Evolutionary conservation across 2,888 invertebrate species (phyloP).

Genomic region (Prosopocoilus inquinatus): DNA sequence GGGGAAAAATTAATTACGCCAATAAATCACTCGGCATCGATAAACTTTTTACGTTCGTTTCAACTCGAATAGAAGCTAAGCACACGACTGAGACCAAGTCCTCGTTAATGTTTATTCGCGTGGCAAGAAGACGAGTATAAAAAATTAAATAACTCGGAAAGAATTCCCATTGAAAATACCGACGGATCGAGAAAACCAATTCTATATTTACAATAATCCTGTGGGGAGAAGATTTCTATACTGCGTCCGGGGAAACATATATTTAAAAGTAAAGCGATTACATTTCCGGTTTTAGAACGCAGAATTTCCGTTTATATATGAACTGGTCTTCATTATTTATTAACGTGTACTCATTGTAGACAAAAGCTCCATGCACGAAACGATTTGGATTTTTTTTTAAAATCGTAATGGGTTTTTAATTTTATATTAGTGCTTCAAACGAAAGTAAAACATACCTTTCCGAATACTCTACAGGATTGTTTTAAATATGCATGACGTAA

Average conservation of each 20-base stretch:
- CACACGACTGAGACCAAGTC: no score
- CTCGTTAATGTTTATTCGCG: no score
- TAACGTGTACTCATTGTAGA: no score
- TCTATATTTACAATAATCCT: conserved; percentile 2
- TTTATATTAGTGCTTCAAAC: no score
- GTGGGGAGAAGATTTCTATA: not conserved
- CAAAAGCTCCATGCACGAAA: no score
- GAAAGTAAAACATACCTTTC: no score
- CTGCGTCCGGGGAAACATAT: not conserved
- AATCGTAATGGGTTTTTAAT: no score
- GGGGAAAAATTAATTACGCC: not conserved
- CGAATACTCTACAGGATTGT: no score
- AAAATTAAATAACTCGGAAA: not conserved
- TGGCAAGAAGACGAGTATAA: not conserved
- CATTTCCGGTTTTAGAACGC: not conserved
- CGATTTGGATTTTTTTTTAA: no score
- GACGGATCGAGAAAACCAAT: conserved; percentile 1
- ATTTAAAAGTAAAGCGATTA: conserved; percentile 3
- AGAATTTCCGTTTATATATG: not conserved
- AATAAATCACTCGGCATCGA: no score
- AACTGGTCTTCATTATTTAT: not conserved
- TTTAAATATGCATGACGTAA: no score
- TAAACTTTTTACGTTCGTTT: no score
- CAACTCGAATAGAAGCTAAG: not conserved
- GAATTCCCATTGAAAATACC: conserved; percentile 3